Conservation (phyloP, 2,113 vertebrate species). For the Scolopax mira region DNA sequence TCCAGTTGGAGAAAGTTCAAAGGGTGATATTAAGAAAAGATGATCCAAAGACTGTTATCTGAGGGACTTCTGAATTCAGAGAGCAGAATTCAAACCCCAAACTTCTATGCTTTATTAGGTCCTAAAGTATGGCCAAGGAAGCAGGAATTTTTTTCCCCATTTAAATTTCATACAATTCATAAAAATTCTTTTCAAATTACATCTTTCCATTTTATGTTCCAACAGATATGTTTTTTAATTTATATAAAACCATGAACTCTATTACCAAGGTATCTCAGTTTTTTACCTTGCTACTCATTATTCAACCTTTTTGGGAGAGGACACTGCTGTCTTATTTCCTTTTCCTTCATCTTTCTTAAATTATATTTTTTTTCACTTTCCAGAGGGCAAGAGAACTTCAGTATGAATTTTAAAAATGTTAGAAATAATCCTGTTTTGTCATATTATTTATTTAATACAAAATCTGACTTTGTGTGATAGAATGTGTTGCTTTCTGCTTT, state of each 20-base stretch:
- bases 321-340: not conserved
- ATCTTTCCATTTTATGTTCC: not conserved
- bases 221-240: not conserved
- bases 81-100: not conserved
- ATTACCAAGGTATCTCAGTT: rapidly evolving
- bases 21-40: not conserved
- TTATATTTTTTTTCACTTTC: not conserved
- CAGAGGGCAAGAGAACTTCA: slow-evolving; percentile 30
- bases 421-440: slow-evolving; percentile 27
- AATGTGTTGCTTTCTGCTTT: slow-evolving; percentile 63
- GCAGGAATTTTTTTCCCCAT: rapidly evolving
- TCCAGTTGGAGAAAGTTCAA: not conserved
- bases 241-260: not conserved
- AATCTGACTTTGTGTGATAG: slow-evolving; percentile 58
- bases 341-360: not conserved
- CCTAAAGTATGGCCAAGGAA: not conserved
- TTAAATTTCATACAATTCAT: not conserved
- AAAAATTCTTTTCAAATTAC: not conserved
- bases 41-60: not conserved
- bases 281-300: not conserved
- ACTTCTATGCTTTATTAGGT: not conserved
- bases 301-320: rapidly evolving
- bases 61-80: not conserved
- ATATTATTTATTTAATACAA: slow-evolving; percentile 40
- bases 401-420: slow-evolving; percentile 23